These are phyloP conservation scores for Drosophila repletoides DNA, from an alignment of 1,140 invertebrate species.

Conservation along the genomic window DNA sequence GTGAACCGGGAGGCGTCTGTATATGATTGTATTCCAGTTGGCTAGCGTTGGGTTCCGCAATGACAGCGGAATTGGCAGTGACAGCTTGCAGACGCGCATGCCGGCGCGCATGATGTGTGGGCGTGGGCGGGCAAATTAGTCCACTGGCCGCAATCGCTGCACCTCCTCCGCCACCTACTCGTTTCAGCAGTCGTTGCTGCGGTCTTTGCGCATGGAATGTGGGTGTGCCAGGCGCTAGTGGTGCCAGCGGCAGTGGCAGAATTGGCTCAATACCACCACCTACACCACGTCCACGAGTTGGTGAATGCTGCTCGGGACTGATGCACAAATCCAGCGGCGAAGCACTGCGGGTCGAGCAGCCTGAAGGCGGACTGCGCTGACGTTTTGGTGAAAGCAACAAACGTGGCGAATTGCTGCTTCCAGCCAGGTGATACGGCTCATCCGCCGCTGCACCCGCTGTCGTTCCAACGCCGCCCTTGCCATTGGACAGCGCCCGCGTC, in stretches of 20 bases:
- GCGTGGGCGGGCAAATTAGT: conserved; percentile 89
- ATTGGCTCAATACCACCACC: conserved; percentile 29
- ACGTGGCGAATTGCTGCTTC: conserved; percentile 40
- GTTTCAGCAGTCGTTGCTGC: conserved; percentile 84
- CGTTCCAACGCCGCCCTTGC: conserved; percentile 39
- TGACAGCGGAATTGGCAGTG: conserved; percentile 59
- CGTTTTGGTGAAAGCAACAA: conserved; percentile 70
- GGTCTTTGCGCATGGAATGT: conserved; percentile 83
- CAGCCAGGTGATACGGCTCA: conserved; percentile 15
- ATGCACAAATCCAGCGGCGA: conserved; percentile 72
- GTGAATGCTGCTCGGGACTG: conserved; percentile 68
- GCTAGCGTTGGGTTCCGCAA: conserved; percentile 56
- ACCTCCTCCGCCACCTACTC: conserved; percentile 83
- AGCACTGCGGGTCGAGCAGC: conserved; percentile 77
- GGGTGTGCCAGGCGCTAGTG: conserved; percentile 35
- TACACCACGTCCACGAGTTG: conserved; percentile 59
- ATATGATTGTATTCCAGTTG: conserved; percentile 64
- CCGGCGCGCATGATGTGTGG: conserved; percentile 89
- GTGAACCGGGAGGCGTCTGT: conserved; percentile 43
- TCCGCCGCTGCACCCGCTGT: conserved; percentile 18
- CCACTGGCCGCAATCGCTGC: not conserved
- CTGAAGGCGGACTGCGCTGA: conserved; percentile 75
- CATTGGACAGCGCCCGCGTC: conserved; percentile 76
- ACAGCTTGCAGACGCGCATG: conserved; percentile 71
- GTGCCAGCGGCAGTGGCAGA: conserved; percentile 46